Evolutionary conservation across 2,888 invertebrate species (phyloP), one percentile per base, ranked within the genome.

Genomic region (Phanerotoma sp.): DNA sequence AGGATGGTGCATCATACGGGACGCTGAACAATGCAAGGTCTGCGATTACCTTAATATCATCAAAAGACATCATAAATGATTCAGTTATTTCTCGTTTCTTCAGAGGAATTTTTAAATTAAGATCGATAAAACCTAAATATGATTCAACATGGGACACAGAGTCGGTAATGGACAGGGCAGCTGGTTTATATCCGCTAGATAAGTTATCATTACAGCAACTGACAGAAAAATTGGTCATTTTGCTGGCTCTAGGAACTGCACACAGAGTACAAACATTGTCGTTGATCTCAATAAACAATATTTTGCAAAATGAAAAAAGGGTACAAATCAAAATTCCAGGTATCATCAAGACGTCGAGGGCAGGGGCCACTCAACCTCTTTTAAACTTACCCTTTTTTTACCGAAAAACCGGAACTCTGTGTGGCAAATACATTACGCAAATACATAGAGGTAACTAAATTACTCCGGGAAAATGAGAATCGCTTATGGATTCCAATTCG

Each of bases 81-180:
- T 18, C 20, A 1, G 10, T 7, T 5, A 38, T 38, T 1, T 7
- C 16, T 3, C 15, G 54, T 42, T 21, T 44, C n/a, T 37, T 33
- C 42, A 16, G 11, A 35, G 15, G 41, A 35, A 42, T 50, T 13
- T 56, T 58, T 10, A 56, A 58, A 32, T 37, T 38, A 9, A 5
- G 25, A 15, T 18, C 48, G 3, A 45, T 35, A n/a, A 45, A 41
- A 22, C 60, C 62, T 3, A 64, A 52, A 51, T 66, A 72, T 53
- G 54, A 65, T 18, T 16, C 38, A 4, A 66, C 54, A 2, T 71
- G 70, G 69, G 63, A 72, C 37, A 65, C 68, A 3, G 30, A 28
- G 15, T 16, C 32, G 18, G 48, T 51, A 3, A 40, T 58, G 21
- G 15, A 13, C 4, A 49, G 22, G 4, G 3, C 52, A 15, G 25